Evolutionary conservation across 64 coral and sea anemone genomes (phyloP).

Genomic region (Montipora efflorescens): DNA sequence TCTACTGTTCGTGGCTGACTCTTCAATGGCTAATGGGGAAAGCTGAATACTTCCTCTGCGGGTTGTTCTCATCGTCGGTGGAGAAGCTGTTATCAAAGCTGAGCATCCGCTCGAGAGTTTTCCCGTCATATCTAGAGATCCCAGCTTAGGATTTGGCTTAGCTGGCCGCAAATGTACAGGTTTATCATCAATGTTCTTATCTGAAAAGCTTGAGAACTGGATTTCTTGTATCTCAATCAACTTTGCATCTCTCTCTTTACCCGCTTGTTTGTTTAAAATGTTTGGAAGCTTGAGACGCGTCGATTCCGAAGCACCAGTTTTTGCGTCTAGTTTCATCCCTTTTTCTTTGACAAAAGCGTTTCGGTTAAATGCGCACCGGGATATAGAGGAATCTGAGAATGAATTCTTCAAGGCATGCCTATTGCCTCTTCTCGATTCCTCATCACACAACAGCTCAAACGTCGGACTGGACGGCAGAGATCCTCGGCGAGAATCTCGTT

Average conservation of each 20-base stretch:
- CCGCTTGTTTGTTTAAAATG: not conserved
- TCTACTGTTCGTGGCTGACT: not conserved
- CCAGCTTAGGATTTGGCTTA: not conserved
- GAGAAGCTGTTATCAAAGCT: not conserved
- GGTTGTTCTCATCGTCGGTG: not conserved
- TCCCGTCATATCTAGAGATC: not conserved
- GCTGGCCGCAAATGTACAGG: not conserved
- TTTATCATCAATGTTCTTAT: not conserved
- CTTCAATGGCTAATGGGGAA: not conserved
- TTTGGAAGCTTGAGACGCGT: conserved; percentile 11
- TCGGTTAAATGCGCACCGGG: not conserved
- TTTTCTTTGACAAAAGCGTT: not conserved
- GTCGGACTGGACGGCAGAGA: not conserved
- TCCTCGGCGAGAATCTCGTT: conserved; percentile 11
- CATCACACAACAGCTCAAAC: not conserved
- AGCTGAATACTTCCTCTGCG: conserved; percentile 20
- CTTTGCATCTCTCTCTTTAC: not conserved
- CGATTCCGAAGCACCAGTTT: not conserved
- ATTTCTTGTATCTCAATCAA: conserved; percentile 19
- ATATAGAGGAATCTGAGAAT: conserved; percentile 19
- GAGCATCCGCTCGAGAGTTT: conserved; percentile 23
- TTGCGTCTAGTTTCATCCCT: not conserved
- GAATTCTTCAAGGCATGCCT: not conserved
- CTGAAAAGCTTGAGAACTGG: not conserved
- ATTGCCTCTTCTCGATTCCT: not conserved